A percentile compares a stretch with the other conserved stretches of the same genome.
Conservation (phyloP, 2,888 invertebrate species). For the Cantharis rustica region DNA sequence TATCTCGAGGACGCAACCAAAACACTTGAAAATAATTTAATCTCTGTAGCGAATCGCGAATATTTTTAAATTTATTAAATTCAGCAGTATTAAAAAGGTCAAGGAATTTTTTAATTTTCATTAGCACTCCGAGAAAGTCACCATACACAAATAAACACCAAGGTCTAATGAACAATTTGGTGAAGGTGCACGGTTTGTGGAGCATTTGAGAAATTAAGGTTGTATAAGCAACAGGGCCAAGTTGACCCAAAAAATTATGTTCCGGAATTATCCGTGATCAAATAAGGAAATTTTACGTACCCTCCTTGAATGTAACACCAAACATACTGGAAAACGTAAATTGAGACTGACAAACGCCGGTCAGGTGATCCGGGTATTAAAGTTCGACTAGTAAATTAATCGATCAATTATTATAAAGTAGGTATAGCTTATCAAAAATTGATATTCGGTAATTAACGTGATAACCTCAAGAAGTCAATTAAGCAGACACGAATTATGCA, state of each 20-base stretch:
- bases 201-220: background rate
- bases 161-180: background rate
- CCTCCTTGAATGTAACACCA: background rate
- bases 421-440: background rate
- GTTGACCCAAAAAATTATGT: background rate
- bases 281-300: background rate
- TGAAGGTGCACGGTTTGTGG: background rate
- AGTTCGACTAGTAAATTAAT: background rate
- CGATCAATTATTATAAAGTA: background rate
- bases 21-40: background rate
- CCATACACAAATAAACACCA: background rate
- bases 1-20: background rate
- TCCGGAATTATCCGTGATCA: too few species aligned
- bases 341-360: background rate
- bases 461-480: background rate
- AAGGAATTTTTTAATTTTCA: background rate
- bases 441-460: background rate
- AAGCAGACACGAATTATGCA: background rate
- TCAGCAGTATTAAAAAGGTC: background rate
- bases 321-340: background rate
- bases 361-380: background rate
- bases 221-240: background rate
- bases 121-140: background rate
- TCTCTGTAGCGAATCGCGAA: background rate
- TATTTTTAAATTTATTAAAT: background rate